Evolutionary conservation across 2,113 vertebrate genomes (phyloP).

Genomic region (Ranitomeya imitator): DNA sequence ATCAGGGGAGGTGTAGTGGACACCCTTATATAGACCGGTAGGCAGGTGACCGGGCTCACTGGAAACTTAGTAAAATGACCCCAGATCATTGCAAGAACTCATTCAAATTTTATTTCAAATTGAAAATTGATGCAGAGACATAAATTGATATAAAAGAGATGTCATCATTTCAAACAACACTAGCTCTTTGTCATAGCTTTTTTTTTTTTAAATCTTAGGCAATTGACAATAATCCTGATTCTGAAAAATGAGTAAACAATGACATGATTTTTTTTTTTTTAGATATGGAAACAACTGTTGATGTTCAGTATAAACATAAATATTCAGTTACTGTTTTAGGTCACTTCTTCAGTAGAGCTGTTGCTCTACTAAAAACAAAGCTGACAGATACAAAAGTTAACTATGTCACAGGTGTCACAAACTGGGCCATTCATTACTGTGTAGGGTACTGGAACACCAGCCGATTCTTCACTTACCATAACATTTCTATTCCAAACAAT

Average conservation of each 20-base stretch:
- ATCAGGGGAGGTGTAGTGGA: no score
- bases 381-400: neutral
- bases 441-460: neutral
- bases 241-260: neutral
- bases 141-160: no score
- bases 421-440: neutral
- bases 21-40: no score
- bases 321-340: neutral
- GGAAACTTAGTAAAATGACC: no score
- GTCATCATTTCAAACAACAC: no score
- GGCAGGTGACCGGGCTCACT: no score
- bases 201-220: no score
- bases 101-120: no score
- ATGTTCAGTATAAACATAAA: neutral
- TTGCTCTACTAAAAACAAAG: neutral
- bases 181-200: no score
- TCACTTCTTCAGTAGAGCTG: neutral
- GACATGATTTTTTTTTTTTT: neutral
- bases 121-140: no score
- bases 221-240: no score
- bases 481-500: neutral
- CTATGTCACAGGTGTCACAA: conserved; percentile 32
- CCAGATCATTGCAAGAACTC: no score
- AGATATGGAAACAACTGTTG: neutral
- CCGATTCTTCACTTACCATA: neutral